Percentiles rank a stretch among this genome's conserved stretches.
Conservation (phyloP, 2,797 vertebrate species). For the Champsocephalus gunnari region DNA sequence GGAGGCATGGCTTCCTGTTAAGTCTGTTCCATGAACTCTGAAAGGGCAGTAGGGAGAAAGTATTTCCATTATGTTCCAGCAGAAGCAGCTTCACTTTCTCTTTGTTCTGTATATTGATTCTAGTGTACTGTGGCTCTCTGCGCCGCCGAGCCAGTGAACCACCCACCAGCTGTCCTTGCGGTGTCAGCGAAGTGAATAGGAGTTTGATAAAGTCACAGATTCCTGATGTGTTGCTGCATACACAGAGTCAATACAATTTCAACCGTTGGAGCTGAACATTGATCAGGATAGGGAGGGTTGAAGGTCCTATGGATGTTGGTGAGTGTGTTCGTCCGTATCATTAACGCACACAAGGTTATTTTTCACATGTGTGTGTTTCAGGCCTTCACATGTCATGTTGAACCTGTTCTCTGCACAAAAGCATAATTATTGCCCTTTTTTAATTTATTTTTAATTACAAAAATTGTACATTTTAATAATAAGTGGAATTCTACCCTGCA, state of each 20-base stretch:
- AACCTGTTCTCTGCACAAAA: not conserved
- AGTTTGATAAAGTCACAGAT: conserved; percentile 73
- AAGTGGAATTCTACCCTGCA: conserved; percentile 1
- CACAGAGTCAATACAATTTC: conserved; percentile 61
- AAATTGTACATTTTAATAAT: not conserved
- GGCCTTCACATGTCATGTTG: not conserved
- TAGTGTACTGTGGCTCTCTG: conserved; percentile 47
- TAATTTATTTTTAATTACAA: not conserved
- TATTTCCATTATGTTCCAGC: conserved; percentile 66
- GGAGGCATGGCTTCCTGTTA: conserved; percentile 25
- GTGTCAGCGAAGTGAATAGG: conserved; percentile 69
- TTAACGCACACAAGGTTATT: not conserved
- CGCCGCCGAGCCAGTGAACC: conserved; percentile 52
- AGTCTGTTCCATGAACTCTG: conserved; percentile 18
- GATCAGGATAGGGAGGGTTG: conserved; percentile 37
- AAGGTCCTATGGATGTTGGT: conserved; percentile 34
- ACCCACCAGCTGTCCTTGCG: conserved; percentile 75
- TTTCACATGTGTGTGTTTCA: not conserved
- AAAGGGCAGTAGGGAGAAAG: conserved; percentile 41
- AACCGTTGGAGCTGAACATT: conserved; percentile 47
- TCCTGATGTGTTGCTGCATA: conserved; percentile 63
- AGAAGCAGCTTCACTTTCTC: conserved; percentile 64
- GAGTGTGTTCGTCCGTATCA: conserved; percentile 9
- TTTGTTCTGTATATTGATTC: conserved; percentile 76
- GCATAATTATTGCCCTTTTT: not conserved